phyloP scores from a whole-genome alignment of 2,888 invertebrate species.

The Brenthis hecate region DNA sequence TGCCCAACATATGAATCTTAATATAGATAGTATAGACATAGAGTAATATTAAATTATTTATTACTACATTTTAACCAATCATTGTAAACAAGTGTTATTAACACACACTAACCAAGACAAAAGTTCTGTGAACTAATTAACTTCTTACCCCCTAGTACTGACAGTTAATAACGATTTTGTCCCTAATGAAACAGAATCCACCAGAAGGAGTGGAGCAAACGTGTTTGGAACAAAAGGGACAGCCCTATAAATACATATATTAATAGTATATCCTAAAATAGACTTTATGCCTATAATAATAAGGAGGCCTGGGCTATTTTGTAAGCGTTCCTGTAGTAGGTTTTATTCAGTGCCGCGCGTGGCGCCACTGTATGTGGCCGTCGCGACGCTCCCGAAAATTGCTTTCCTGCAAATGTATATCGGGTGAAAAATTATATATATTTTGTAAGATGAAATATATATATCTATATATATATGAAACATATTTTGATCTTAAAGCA shows the following conservation, averaged over 20 bases:
- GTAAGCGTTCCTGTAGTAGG: conserved; percentile 35
- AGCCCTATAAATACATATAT: conserved; percentile 61
- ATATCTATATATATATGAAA: conserved; percentile 1
- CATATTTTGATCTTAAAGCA: conserved; percentile 14
- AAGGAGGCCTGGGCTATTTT: conserved; percentile 21
- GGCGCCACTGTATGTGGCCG: conserved; percentile 78
- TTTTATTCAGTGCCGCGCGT: conserved; percentile 76
- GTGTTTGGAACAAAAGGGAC: conserved; percentile 73
- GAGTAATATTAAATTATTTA: not conserved
- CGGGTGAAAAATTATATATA: conserved; percentile 26
- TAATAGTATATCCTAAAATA: conserved; percentile 30
- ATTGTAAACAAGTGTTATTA: not conserved
- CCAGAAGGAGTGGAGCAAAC: conserved; percentile 65
- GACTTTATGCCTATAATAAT: conserved; percentile 21
- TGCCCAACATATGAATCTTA: too few relatives aligned
- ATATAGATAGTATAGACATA: not conserved
- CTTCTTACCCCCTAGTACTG: conserved; percentile 40
- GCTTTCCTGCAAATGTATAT: conserved; percentile 45
- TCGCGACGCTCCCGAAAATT: conserved; percentile 61
- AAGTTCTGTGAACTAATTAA: conserved; percentile 32
- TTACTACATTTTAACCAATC: not conserved
- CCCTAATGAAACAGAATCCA: conserved; percentile 65
- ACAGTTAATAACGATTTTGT: conserved; percentile 58
- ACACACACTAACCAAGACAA: conserved; percentile 9
- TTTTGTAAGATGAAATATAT: conserved; percentile 16